These are phyloP conservation scores for Xestia sexstrigata DNA, from an alignment of 2,888 invertebrate species.

Conservation along the genomic window DNA sequence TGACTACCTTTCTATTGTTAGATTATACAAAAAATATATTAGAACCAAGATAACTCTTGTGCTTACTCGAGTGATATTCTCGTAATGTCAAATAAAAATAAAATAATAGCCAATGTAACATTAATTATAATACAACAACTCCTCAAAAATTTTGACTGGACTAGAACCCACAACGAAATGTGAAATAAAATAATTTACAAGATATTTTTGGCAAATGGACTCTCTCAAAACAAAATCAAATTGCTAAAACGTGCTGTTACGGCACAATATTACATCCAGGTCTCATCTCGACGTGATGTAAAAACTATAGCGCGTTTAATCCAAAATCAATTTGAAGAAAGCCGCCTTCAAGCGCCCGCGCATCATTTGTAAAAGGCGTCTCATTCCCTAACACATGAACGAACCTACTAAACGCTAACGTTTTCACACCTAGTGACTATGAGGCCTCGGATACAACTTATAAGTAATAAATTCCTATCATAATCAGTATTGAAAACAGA, in stretches of 20 bases:
- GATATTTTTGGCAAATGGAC: constrained; percentile 77
- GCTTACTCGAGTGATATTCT: constrained; percentile 77
- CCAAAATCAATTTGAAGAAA: constrained; percentile 56
- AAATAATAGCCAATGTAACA: constrained; percentile 81
- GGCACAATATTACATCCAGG: constrained; percentile 49
- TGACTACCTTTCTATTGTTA: constrained; percentile 88
- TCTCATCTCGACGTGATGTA: constrained; percentile 60
- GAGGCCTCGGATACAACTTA: constrained; percentile 66
- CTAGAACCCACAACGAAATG: constrained; percentile 88
- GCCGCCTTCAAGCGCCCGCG: constrained; percentile 69
- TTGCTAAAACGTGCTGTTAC: constrained; percentile 52
- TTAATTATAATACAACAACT: constrained; percentile 79
- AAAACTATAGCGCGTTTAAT: constrained; percentile 57
- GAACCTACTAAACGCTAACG: constrained; percentile 65
- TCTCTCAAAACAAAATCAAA: constrained; percentile 62
- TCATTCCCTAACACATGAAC: constrained; percentile 63
- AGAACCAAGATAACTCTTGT: constrained; percentile 83
- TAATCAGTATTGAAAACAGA: constrained; percentile 72
- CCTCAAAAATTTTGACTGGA: constrained; percentile 86
- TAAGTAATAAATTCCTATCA: constrained; percentile 68
- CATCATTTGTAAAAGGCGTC: constrained; percentile 63
- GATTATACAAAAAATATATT: constrained; percentile 86
- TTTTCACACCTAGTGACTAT: constrained; percentile 68
- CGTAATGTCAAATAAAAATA: constrained; percentile 75
- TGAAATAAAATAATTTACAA: constrained; percentile 76